phyloP scores from a whole-genome alignment of 35 echinoderm and acorn worm species.

The Nesometra sesokonis region DNA sequence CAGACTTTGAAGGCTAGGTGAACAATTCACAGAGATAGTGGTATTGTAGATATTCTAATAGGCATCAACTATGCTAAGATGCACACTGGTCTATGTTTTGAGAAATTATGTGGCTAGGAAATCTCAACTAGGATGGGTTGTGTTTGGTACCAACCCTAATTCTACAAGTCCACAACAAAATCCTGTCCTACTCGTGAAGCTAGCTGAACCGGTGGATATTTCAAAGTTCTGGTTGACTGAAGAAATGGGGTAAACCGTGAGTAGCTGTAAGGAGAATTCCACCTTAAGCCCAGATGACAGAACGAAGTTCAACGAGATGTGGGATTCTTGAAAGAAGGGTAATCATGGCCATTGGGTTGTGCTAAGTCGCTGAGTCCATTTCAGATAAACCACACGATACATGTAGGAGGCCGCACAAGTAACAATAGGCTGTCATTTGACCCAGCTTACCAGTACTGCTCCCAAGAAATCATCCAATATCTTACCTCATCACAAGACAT shows the following conservation, averaged over 20 bases:
- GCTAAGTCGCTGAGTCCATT: slow-evolving; percentile 29
- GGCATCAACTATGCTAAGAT: neutral
- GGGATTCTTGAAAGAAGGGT: neutral
- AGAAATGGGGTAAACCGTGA: neutral
- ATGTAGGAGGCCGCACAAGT: neutral
- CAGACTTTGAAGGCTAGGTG: neutral
- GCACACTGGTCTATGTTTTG: slow-evolving; percentile 20
- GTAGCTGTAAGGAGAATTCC: neutral
- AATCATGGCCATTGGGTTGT: neutral
- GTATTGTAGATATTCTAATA: neutral
- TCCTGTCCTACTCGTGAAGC: neutral
- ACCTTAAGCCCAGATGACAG: neutral
- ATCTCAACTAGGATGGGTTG: slow-evolving; percentile 31
- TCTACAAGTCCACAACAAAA: neutral
- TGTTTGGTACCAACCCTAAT: neutral
- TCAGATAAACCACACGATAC: neutral
- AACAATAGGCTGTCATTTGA: neutral
- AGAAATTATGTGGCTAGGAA: slow-evolving; percentile 21
- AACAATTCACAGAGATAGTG: slow-evolving; percentile 18
- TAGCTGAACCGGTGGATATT: neutral
- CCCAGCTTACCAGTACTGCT: neutral
- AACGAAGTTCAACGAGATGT: neutral
- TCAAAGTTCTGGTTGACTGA: neutral
- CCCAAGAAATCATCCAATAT: slow-evolving; percentile 4
- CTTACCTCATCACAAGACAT: slow-evolving; percentile 15